Conservation (phyloP, 2,888 invertebrate species). For the Idaea aversata region DNA sequence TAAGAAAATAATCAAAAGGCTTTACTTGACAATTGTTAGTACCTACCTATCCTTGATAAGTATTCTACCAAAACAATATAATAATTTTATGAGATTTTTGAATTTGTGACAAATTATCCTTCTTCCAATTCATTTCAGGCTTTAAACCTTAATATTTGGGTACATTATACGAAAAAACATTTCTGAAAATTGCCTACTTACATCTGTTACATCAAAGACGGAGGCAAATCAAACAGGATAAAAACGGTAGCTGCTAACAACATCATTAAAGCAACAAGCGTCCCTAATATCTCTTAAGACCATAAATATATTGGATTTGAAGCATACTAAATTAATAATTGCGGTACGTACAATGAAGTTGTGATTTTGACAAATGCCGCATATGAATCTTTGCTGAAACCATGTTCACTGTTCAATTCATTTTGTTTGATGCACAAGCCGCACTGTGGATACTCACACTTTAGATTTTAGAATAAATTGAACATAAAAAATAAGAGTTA, state of each 20-base stretch:
- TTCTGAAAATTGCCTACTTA: not conserved
- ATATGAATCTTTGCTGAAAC: not conserved
- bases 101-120: too few species aligned
- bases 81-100: too few species aligned
- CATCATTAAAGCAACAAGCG: slow-evolving; percentile 67
- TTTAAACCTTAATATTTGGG: too few species aligned
- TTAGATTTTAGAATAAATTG: too few species aligned
- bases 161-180: too few species aligned
- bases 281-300: slow-evolving; percentile 64
- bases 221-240: slow-evolving; percentile 60
- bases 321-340: slow-evolving; percentile 76
- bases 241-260: slow-evolving; percentile 67
- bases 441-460: too few species aligned
- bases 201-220: slow-evolving; percentile 45
- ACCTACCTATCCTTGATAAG: too few species aligned
- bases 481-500: not conserved
- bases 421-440: not conserved
- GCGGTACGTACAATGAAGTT: slow-evolving; percentile 44
- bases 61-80: too few species aligned
- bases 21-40: too few species aligned
- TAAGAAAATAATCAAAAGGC: too few species aligned
- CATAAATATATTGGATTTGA: slow-evolving; percentile 62
- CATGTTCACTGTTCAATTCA: not conserved
- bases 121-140: too few species aligned
- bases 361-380: slow-evolving; percentile 50